phyloP scores from a whole-genome alignment of 1,140 invertebrate genomes.

The Drosophila albomicans region DNA sequence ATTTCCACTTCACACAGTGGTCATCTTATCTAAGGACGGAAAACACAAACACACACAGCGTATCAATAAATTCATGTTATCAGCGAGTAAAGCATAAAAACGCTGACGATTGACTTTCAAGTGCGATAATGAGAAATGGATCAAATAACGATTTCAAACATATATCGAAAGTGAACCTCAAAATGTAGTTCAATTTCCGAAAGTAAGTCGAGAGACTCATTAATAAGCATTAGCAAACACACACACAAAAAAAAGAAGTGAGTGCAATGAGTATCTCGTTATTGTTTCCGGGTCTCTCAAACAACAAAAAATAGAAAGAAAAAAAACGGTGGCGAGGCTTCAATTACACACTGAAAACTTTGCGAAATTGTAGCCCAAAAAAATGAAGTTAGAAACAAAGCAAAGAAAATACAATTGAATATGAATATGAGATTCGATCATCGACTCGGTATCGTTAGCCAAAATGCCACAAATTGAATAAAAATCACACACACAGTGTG shows the following conservation, averaged over 20 bases:
- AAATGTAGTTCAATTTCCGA: not conserved
- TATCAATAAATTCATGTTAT: conserved; percentile 1
- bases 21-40: not conserved
- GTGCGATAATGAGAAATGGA: too few relatives aligned
- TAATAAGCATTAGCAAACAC: conserved; percentile 23
- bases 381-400: not conserved
- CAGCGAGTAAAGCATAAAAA: not conserved
- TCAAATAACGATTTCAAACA: not conserved
- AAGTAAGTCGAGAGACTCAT: conserved; percentile 8
- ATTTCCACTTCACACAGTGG: not conserved
- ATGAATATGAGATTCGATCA: conserved; percentile 23
- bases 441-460: conserved; percentile 16
- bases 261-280: not conserved
- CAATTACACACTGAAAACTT: conserved; percentile 26
- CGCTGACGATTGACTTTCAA: not conserved
- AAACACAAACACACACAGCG: not conserved
- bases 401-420: conserved; percentile 5
- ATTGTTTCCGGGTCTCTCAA: conserved; percentile 29
- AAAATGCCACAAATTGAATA: conserved; percentile 24
- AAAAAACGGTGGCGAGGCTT: conserved; percentile 4
- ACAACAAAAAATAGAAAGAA: too few relatives aligned
- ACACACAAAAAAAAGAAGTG: not conserved
- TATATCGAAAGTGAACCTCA: not conserved
- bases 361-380: conserved; percentile 15
- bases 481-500: conserved; percentile 9